Evolutionary conservation across 2,797 vertebrate species (phyloP).

Genomic region (Chrysocyon brachyurus): DNA sequence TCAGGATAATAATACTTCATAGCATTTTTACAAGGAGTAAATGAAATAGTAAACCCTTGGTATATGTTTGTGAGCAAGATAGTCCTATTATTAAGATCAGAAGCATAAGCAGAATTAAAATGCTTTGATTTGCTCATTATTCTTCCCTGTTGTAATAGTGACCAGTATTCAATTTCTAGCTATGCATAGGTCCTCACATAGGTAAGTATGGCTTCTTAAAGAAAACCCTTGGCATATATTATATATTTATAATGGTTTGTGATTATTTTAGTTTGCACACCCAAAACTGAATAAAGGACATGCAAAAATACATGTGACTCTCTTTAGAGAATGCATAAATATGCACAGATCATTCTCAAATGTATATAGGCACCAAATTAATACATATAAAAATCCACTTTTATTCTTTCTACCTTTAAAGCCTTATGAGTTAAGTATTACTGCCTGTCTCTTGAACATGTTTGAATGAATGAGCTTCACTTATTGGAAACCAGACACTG

Average conservation of each 20-base stretch:
- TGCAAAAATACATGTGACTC: constrained; percentile 15
- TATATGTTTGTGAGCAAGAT: background rate
- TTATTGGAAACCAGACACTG: constrained; percentile 54
- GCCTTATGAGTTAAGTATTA: constrained; percentile 62
- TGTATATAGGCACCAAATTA: constrained; percentile 29
- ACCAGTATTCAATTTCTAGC: background rate
- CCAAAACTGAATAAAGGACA: background rate
- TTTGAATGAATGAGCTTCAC: constrained; percentile 47
- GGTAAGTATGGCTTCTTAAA: background rate
- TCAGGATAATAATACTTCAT: background rate
- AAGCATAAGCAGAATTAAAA: constrained; percentile 40
- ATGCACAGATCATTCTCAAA: constrained; percentile 39
- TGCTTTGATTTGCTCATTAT: background rate
- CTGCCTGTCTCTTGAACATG: constrained; percentile 52
- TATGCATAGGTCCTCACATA: background rate
- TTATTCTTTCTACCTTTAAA: constrained; percentile 58
- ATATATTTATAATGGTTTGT: background rate
- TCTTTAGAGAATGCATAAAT: background rate
- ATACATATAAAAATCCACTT: constrained; percentile 19
- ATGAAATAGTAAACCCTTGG: background rate
- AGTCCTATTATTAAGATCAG: background rate
- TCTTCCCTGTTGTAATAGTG: background rate
- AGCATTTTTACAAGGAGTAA: background rate
- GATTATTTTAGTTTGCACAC: constrained; percentile 27
- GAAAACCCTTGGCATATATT: background rate